Percentiles rank a stretch among this genome's conserved stretches.
Conservation (phyloP, 2,888 invertebrate genomes). For the Archaeoteleia sp. region DNA sequence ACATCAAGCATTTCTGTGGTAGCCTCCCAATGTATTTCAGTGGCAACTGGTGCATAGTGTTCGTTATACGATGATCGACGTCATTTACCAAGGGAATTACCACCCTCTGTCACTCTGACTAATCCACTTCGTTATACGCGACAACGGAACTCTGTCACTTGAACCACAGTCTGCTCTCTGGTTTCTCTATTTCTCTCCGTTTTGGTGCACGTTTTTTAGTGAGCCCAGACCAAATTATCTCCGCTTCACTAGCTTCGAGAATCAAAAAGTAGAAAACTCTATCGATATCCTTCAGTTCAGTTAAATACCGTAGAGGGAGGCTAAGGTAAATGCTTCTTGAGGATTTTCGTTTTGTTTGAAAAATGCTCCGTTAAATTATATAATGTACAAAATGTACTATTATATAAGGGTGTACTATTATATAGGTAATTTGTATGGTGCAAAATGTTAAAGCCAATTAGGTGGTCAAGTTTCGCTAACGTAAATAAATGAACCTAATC, state of each 20-base stretch:
- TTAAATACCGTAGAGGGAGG: conserved; percentile 38
- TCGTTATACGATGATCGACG: conserved; percentile 69
- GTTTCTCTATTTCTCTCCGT: conserved; percentile 46
- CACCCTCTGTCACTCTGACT: conserved; percentile 70
- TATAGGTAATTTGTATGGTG: too few relatives aligned
- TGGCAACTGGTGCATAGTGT: conserved; percentile 57
- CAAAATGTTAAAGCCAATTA: too few relatives aligned
- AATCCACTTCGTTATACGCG: conserved; percentile 71
- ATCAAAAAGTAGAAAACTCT: conserved; percentile 43
- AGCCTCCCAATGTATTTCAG: conserved; percentile 46
- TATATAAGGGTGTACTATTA: too few relatives aligned
- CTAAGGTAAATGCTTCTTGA: conserved; percentile 25
- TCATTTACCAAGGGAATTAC: conserved; percentile 72
- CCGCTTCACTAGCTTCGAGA: conserved; percentile 36
- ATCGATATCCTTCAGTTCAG: conserved; percentile 38
- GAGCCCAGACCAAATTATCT: conserved; percentile 40
- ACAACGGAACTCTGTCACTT: conserved; percentile 70
- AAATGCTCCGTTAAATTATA: conserved; percentile 28
- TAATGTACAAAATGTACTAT: conserved; percentile 25
- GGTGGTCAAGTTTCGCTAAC: too few relatives aligned
- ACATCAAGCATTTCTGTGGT: conserved; percentile 46
- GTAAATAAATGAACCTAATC: too few relatives aligned
- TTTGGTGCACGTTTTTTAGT: conserved; percentile 41
- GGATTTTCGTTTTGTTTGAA: conserved; percentile 15
- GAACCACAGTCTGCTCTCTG: conserved; percentile 56